Base-by-base conservation (phyloP, 2,797 vertebrate species). In the Margarornis squamiger region DNA sequence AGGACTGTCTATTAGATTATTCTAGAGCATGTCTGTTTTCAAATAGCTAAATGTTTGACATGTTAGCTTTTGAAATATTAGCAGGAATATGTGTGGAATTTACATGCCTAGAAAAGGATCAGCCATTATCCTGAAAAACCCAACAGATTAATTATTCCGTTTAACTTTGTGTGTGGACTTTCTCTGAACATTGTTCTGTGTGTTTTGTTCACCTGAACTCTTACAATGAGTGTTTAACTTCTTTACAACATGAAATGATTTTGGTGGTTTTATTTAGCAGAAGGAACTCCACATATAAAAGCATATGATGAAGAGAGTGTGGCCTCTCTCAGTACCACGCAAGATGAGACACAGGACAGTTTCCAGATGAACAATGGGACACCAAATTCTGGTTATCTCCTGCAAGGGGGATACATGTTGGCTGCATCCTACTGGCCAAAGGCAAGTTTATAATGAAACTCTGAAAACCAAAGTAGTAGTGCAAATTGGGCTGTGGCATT, bases 341-440 rank as follows among this genome's bases (percentile, higher is more conserved):
- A 99, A 87, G 99, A 99, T 70, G 99, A 99, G 97, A 99, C 98
- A 14, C 99, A 99, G 86, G 99, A 99, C 94, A 98, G 98, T 92
- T 99, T 99, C 71, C 98, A 98, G 92, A 97, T 99, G 92, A 99
- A 99, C 97, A 99, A 99, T 3, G 99, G 99, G 57, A 97, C 98
- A 46, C 90, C 98, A 67, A 98, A 98, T 97, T 98, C 98, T 13
- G 93, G 97, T 34, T 99, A 98, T 49, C 97, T 99, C 73, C 97
- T 99, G 43, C 99, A 99, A 96, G 99, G 99, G 93, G 99, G 99
- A 66, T 99, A 99, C 97, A 99, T 99, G 98, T 97, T 99, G 67
- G 99, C 99, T 93, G 99, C 99, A 41, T 99, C 99, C 49, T 99
- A 99, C 85, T 99, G 99, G 99, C 99, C 99, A 84, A 99, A 99